These are phyloP conservation scores for Pseudomugil tenellus DNA, from an alignment of 2,797 vertebrate genomes.

Conservation along the genomic window DNA sequence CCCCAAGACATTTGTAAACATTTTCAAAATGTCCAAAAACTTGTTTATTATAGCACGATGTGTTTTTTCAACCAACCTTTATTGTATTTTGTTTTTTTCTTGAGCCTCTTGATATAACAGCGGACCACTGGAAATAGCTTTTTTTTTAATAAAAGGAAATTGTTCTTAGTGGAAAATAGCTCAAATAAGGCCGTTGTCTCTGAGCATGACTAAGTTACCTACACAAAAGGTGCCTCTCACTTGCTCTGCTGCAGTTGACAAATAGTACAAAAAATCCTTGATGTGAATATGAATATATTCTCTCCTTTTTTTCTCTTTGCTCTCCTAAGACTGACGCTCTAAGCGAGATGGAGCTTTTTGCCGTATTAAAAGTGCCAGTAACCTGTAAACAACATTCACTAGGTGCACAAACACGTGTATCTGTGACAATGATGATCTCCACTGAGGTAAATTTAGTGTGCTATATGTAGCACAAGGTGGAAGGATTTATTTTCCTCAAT, in stretches of 20 bases:
- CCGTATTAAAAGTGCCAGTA: constrained; percentile 24
- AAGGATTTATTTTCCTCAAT: constrained; percentile 27
- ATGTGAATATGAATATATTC: constrained; percentile 5
- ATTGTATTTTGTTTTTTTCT: neutral
- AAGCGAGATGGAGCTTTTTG: constrained; percentile 30
- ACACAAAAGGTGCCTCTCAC: neutral
- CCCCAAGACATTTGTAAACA: too few relatives aligned
- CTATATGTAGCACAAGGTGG: constrained; percentile 27
- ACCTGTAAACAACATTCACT: constrained; percentile 40
- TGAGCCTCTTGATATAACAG: neutral
- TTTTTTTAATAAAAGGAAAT: neutral
- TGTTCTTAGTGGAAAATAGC: neutral
- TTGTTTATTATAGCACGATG: too few relatives aligned
- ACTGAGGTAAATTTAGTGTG: constrained; percentile 12
- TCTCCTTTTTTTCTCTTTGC: neutral
- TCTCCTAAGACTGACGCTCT: constrained; percentile 13
- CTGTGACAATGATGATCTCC: constrained; percentile 22
- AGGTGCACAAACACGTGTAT: constrained; percentile 1
- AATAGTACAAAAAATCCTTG: constrained; percentile 40
- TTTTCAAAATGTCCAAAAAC: too few relatives aligned
- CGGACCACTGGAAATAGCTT: neutral
- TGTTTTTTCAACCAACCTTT: too few relatives aligned
- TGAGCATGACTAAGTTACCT: neutral
- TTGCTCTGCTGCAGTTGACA: constrained; percentile 25
- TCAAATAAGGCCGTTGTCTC: neutral